phyloP scores from a whole-genome alignment of 1,140 invertebrate genomes.

The Manduca sexta region DNA sequence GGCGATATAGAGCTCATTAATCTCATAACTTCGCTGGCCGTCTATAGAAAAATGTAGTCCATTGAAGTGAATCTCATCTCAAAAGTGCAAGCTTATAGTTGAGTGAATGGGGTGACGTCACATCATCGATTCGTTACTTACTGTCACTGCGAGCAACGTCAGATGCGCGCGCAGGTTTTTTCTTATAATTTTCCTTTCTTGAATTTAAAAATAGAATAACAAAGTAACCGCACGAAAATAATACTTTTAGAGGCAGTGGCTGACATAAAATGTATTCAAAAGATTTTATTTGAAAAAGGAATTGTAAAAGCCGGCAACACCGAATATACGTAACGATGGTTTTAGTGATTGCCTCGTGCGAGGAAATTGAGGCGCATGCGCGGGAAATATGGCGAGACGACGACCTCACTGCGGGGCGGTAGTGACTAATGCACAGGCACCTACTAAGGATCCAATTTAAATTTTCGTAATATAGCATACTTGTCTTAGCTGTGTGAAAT shows the following conservation, averaged over 20 bases:
- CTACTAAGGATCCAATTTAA: conserved; percentile 22
- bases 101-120: conserved; percentile 64
- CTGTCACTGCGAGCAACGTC: conserved; percentile 22
- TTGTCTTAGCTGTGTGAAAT: no score
- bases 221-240: no score
- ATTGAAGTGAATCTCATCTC: no score
- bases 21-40: no score
- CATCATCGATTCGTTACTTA: conserved; percentile 43
- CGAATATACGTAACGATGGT: conserved; percentile 18
- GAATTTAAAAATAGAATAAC: no score
- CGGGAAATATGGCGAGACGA: conserved; percentile 50
- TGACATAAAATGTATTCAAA: no score
- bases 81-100: no score
- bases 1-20: no score
- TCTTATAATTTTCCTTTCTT: background rate
- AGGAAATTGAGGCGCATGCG: conserved; percentile 59
- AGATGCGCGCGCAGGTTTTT: conserved; percentile 10
- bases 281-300: conserved; percentile 1
- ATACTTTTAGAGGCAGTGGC: no score
- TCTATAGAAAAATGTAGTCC: no score
- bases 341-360: conserved; percentile 50
- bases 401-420: conserved; percentile 58
- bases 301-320: conserved; percentile 35
- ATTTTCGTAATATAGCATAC: no score
- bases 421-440: conserved; percentile 25